These are phyloP conservation scores for Pyrgilauda ruficollis DNA, from an alignment of 2,113 vertebrate species.

Conservation along the genomic window DNA sequence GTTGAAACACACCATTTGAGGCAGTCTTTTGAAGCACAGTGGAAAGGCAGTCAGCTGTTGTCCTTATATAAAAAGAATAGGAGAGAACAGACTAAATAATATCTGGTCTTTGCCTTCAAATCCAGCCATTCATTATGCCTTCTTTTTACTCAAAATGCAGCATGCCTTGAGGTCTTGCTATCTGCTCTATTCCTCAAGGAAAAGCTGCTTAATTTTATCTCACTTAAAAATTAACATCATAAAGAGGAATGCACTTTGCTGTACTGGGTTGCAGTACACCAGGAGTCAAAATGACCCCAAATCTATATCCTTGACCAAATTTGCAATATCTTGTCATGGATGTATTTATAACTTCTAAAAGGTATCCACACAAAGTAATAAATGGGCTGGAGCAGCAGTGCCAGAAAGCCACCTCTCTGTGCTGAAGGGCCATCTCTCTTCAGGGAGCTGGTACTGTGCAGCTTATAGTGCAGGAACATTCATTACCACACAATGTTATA, in stretches of 20 bases:
- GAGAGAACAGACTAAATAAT: neutral
- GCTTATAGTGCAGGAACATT: neutral
- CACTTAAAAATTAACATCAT: neutral
- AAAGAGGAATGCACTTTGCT: neutral
- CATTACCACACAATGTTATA: neutral
- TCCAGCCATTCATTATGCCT: neutral
- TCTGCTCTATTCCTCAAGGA: neutral
- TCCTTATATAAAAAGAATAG: neutral
- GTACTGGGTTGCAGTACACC: neutral
- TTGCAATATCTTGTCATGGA: neutral
- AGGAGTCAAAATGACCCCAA: neutral
- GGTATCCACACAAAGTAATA: neutral
- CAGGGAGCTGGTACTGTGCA: neutral
- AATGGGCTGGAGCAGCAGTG: neutral
- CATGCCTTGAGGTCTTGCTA: neutral
- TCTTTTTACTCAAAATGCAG: neutral
- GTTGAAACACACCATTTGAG: neutral
- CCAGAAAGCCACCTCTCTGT: neutral
- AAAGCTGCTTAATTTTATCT: neutral
- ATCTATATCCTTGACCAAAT: neutral
- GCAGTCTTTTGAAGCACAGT: neutral
- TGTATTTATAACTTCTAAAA: neutral
- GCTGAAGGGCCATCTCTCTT: neutral
- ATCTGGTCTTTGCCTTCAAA: constrained; percentile 7
- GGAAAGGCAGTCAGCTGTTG: neutral